phyloP scores from a whole-genome alignment of 2,113 vertebrate genomes.

The Chloroceryle aenea region DNA sequence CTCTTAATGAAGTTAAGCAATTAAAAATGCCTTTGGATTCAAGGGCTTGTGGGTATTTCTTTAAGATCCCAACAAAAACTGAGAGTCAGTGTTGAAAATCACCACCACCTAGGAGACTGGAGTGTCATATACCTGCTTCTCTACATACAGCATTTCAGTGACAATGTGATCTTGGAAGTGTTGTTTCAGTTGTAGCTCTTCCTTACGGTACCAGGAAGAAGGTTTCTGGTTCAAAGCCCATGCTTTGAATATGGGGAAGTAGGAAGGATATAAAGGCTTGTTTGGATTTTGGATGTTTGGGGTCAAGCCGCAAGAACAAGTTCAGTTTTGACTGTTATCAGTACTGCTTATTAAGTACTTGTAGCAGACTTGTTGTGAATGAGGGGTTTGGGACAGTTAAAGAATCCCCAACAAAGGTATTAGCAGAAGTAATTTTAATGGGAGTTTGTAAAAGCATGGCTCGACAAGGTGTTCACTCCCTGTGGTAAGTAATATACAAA shows the following conservation, averaged over 20 bases:
- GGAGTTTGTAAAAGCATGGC: background rate
- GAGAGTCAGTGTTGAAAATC: background rate
- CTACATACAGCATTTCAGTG: background rate
- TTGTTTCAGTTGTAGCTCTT: background rate
- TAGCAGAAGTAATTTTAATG: background rate
- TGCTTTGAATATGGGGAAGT: background rate
- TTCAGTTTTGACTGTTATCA: background rate
- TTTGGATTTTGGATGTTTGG: background rate
- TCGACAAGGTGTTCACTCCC: background rate
- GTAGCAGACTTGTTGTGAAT: accelerated
- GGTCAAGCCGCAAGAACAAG: background rate
- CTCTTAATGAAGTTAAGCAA: background rate
- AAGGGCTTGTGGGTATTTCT: too few relatives aligned
- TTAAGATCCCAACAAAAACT: too few relatives aligned
- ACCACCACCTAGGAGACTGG: background rate
- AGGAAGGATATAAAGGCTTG: background rate
- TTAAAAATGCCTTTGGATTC: too few relatives aligned
- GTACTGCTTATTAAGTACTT: background rate
- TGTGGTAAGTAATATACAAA: background rate
- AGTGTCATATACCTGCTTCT: background rate
- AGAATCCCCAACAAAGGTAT: background rate
- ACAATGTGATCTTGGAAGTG: background rate
- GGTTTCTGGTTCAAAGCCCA: background rate
- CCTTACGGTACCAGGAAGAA: background rate
- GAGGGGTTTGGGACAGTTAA: background rate